Conservation (phyloP, 1,140 invertebrate genomes). For the Drosophila hydei region DNA sequence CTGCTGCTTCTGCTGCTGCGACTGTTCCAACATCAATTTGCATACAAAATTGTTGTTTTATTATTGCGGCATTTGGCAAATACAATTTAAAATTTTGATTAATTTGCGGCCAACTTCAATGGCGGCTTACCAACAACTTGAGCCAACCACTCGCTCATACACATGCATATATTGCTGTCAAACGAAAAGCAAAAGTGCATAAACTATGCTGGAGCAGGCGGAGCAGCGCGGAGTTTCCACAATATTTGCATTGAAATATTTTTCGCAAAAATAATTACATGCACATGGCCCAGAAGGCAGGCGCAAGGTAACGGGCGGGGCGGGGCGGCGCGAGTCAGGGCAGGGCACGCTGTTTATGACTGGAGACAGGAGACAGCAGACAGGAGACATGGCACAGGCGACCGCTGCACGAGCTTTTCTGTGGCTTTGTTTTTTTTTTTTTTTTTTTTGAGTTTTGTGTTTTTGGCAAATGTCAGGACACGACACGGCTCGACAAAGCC, state of each 20-base stretch:
- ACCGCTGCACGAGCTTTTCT: conserved; percentile 53
- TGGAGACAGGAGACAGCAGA: conserved; percentile 60
- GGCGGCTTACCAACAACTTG: conserved; percentile 5
- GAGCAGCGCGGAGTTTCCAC: conserved; percentile 30
- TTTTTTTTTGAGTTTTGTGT: conserved; percentile 63
- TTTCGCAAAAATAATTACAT: conserved; percentile 77
- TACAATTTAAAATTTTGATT: conserved; percentile 75
- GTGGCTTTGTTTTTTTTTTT: conserved; percentile 69
- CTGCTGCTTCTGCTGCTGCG: conserved; percentile 2
- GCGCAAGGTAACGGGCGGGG: conserved; percentile 19
- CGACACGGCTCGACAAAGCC: conserved; percentile 53
- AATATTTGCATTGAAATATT: conserved; percentile 79
- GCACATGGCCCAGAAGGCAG: conserved; percentile 63
- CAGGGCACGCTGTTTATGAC: conserved; percentile 62
- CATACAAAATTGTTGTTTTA: conserved; percentile 68
- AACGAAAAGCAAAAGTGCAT: conserved; percentile 75
- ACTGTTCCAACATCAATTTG: conserved; percentile 63
- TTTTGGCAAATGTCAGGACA: conserved; percentile 73
- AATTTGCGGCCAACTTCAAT: conserved; percentile 49
- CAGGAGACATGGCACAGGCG: conserved; percentile 6
- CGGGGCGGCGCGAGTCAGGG: conserved; percentile 37
- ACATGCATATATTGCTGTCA: conserved; percentile 65
- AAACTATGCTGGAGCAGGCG: conserved; percentile 62
- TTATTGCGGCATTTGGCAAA: conserved; percentile 53
- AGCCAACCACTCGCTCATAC: conserved; percentile 60